Percentiles rank a stretch among this genome's conserved stretches.
Conservation (phyloP, 2,888 invertebrate genomes). For the Drosophila mulleri region DNA sequence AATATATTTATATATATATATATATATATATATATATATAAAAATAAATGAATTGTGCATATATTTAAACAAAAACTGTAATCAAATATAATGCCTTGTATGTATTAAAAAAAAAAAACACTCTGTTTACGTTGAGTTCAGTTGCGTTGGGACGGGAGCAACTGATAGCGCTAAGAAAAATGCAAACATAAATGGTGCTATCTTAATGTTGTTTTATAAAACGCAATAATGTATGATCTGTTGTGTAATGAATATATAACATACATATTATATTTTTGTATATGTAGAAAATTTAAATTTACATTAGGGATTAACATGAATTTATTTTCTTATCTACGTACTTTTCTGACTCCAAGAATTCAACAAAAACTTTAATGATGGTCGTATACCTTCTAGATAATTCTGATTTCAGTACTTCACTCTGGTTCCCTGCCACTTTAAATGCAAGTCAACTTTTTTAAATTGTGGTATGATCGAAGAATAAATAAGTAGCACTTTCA, state of each 20-base stretch:
- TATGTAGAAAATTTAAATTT: neutral
- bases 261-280: neutral
- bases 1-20: conserved; percentile 23
- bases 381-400: neutral
- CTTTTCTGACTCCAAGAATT: neutral
- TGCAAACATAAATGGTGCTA: conserved; percentile 2
- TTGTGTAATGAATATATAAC: neutral
- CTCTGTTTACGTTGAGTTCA: neutral
- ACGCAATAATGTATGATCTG: neutral
- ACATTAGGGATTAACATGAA: neutral
- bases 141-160: too few species aligned
- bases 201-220: neutral
- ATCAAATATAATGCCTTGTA: conserved; percentile 40
- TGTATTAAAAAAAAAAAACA: conserved; percentile 10
- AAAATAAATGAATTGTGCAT: conserved; percentile 37
- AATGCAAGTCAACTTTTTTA: neutral
- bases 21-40: too few species aligned
- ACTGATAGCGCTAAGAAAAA: neutral
- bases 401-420: neutral
- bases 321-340: neutral
- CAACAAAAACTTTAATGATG: neutral
- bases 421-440: neutral
- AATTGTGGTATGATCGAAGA: neutral
- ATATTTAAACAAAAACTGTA: conserved; percentile 31
- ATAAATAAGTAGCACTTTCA: neutral